These are phyloP conservation scores for Pristionchus maxplancki DNA, from an alignment of 2,888 invertebrate species.

Conservation along the genomic window DNA sequence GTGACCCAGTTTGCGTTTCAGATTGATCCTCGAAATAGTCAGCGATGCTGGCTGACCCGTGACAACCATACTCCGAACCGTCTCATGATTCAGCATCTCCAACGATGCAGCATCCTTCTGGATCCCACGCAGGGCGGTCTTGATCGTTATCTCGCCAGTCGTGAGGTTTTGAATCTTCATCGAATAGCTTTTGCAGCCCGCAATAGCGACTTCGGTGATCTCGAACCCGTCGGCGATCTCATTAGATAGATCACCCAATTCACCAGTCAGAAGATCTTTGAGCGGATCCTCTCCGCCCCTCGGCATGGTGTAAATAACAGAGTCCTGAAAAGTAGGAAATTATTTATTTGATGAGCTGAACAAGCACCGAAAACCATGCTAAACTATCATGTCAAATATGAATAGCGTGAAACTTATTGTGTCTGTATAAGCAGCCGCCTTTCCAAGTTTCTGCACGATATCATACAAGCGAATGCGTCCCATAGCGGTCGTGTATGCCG, in stretches of 20 bases:
- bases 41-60: neutral
- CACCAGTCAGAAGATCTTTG: neutral
- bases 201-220: neutral
- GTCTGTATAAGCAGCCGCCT: too few species aligned
- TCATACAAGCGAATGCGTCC: too few species aligned
- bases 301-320: neutral
- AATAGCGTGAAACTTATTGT: too few species aligned
- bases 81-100: neutral
- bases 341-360: too few species aligned
- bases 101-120: neutral
- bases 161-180: neutral
- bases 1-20: neutral
- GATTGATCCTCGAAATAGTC: neutral
- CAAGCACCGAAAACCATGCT: too few species aligned
- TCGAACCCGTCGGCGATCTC: neutral
- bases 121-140: neutral
- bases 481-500: too few species aligned
- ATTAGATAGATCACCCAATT: neutral
- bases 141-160: neutral
- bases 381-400: too few species aligned
- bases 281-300: neutral
- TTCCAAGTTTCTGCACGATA: too few species aligned
- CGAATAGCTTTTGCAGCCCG: conserved; percentile 2
- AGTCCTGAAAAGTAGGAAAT: neutral
- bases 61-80: neutral